Evolutionary conservation across 2,797 vertebrate genomes (phyloP).

Genomic region (Coilia nasus): DNA sequence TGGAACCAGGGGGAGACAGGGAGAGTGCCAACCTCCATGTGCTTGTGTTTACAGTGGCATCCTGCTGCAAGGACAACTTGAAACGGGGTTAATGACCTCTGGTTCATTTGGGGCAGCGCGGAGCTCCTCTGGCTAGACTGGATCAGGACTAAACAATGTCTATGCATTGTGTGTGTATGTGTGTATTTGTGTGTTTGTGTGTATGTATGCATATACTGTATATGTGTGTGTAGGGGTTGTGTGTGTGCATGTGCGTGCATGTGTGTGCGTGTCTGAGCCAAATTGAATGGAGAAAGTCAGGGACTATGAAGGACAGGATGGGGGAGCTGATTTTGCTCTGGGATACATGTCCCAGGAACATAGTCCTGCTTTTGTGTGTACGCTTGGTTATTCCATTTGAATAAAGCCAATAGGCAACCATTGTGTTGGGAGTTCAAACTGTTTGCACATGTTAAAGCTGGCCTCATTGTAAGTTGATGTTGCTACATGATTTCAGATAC

Average conservation of each 20-base stretch:
- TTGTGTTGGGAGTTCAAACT: constrained; percentile 17
- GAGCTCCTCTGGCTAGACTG: neutral
- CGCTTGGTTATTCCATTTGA: neutral
- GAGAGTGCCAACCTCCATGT: neutral
- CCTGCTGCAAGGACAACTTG: neutral
- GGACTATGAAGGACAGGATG: constrained; percentile 2
- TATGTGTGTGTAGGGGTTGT: neutral
- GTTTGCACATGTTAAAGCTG: constrained; percentile 8
- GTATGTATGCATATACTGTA: too few relatives aligned
- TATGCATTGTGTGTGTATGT: neutral
- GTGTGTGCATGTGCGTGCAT: neutral
- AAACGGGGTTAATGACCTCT: neutral
- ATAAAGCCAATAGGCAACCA: constrained; percentile 7
- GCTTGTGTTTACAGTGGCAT: constrained; percentile 12
- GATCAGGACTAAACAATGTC: neutral
- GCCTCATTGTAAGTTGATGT: neutral
- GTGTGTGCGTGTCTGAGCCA: neutral
- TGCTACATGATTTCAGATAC: neutral
- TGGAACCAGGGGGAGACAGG: neutral
- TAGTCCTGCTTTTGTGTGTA: neutral
- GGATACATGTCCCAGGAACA: neutral
- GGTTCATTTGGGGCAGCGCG: neutral
- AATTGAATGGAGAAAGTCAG: neutral
- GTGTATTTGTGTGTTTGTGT: neutral
- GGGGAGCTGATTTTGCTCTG: neutral